phyloP scores from a whole-genome alignment of 2,888 invertebrate genomes.

The Machimus rusticus region DNA sequence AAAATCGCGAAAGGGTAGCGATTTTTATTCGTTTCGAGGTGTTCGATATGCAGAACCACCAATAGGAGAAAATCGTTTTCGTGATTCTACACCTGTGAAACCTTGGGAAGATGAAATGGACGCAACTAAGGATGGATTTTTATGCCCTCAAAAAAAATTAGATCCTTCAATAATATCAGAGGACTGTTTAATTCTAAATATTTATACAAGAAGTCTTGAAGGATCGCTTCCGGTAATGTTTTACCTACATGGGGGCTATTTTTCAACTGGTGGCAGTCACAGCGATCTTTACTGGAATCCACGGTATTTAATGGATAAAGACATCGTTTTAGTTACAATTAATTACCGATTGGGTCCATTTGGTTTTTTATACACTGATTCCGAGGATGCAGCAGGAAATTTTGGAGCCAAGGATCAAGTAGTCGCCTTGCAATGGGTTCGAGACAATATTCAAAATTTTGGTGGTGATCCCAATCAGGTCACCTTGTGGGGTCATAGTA shows the following conservation, averaged over 20 bases:
- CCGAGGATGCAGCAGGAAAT: slow-evolving; percentile 70
- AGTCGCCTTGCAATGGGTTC: slow-evolving; percentile 70
- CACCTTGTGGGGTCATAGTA: slow-evolving; percentile 69
- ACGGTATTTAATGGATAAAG: slow-evolving; percentile 55
- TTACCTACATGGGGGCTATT: slow-evolving; percentile 57
- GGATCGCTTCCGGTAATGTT: slow-evolving; percentile 53
- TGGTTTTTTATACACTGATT: slow-evolving; percentile 70
- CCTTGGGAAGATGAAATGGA: slow-evolving; percentile 56
- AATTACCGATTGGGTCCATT: slow-evolving; percentile 58
- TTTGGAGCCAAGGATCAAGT: slow-evolving; percentile 75
- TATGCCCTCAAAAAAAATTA: slow-evolving; percentile 50
- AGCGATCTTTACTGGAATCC: slow-evolving; percentile 50
- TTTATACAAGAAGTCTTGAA: slow-evolving; percentile 62
- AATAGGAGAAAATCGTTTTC: slow-evolving; percentile 59
- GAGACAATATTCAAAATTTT: slow-evolving; percentile 69
- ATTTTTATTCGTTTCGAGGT: slow-evolving; percentile 61
- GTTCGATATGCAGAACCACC: slow-evolving; percentile 62
- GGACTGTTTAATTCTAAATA: slow-evolving; percentile 72
- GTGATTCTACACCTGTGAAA: slow-evolving; percentile 53
- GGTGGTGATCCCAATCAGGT: slow-evolving; percentile 71
- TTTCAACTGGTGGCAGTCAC: slow-evolving; percentile 50
- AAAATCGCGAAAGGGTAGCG: slow-evolving; percentile 56
- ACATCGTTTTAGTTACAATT: slow-evolving; percentile 57
- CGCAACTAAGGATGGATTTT: slow-evolving; percentile 57
- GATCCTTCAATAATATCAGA: slow-evolving; percentile 62